Percentiles rank a stretch among this genome's conserved stretches.
Evolutionary conservation across 2,888 invertebrate genomes (phyloP).

Genomic region (Thymelicus sylvestris): DNA sequence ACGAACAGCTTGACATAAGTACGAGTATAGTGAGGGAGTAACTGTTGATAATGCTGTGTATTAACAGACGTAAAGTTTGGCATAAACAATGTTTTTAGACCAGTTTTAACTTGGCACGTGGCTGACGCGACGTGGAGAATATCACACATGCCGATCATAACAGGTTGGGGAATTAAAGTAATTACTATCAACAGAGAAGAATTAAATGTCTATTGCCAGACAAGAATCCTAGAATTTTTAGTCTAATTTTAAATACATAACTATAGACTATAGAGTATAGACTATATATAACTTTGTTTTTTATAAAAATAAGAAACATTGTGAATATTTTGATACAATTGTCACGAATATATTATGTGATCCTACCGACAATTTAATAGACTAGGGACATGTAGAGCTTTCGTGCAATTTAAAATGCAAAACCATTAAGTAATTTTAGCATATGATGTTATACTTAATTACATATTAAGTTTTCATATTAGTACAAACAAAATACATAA

Average conservation of each 20-base stretch:
- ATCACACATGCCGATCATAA: background rate
- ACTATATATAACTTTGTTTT: too few relatives aligned
- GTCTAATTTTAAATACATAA: too few relatives aligned
- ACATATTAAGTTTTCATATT: background rate
- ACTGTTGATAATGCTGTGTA: slow-evolving; percentile 31
- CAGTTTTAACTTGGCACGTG: background rate
- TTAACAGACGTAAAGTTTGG: slow-evolving; percentile 21
- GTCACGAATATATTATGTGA: too few relatives aligned
- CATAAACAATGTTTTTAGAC: slow-evolving; percentile 15
- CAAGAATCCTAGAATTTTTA: too few relatives aligned
- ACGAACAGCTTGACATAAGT: slow-evolving; percentile 30
- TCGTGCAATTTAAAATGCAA: background rate
- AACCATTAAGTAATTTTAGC: background rate
- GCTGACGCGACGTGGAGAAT: background rate
- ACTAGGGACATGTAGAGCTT: too few relatives aligned
- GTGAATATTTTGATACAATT: too few relatives aligned
- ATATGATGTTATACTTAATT: too few relatives aligned
- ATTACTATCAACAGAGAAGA: background rate
- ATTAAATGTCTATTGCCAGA: background rate
- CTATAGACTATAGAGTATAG: too few relatives aligned
- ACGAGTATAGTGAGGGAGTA: slow-evolving; percentile 23
- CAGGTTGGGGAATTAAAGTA: background rate
- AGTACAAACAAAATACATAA: background rate
- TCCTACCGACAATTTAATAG: too few relatives aligned
- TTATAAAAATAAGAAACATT: too few relatives aligned